phyloP scores from a whole-genome alignment of 2,113 vertebrate genomes.

The Serilophus lunatus region DNA sequence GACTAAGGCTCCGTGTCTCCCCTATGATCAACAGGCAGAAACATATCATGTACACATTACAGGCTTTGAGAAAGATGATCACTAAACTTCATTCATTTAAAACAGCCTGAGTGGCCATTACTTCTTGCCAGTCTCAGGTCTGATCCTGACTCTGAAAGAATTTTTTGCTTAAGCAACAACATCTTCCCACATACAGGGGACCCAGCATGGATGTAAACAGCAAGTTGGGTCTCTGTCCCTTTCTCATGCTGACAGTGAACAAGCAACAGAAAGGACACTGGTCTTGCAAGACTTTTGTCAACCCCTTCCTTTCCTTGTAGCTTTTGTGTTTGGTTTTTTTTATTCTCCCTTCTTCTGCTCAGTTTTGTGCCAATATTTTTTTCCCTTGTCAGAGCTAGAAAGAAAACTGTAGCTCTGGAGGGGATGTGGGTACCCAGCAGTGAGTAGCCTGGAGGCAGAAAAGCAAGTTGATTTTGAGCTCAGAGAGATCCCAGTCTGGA shows the following conservation, averaged over 20 bases:
- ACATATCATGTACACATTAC: rapidly evolving
- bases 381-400: not conserved
- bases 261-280: not conserved
- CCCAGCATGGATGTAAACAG: rapidly evolving
- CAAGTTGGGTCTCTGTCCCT: not conserved
- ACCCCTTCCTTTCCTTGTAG: not conserved
- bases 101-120: not conserved
- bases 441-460: not conserved
- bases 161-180: not conserved
- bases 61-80: not conserved
- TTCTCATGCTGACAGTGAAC: rapidly evolving
- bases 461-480: not conserved
- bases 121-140: not conserved
- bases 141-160: not conserved
- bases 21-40: not conserved
- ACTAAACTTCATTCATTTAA: not conserved
- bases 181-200: not conserved
- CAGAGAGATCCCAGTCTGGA: not conserved
- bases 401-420: not conserved
- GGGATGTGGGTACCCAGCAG: not conserved
- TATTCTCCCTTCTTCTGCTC: not conserved
- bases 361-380: not conserved
- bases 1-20: not conserved
- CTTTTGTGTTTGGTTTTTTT: not conserved
- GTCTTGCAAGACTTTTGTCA: not conserved